Percentiles rank a stretch among this genome's conserved stretches.
phyloP scores from a whole-genome alignment of 2,888 invertebrate species.

The Spodoptera exigua region DNA sequence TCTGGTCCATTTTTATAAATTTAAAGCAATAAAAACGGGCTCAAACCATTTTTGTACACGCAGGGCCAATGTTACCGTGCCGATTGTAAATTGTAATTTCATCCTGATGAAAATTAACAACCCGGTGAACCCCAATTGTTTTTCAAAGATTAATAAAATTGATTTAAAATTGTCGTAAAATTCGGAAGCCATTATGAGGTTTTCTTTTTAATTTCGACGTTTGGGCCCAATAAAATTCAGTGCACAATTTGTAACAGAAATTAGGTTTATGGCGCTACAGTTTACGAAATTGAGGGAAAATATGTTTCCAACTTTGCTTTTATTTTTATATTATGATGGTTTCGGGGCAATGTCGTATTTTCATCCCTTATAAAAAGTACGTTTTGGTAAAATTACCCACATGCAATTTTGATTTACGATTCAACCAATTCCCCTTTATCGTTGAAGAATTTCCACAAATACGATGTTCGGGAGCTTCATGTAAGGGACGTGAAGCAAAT shows the following conservation, averaged over 20 bases:
- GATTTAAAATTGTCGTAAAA: slow-evolving; percentile 64
- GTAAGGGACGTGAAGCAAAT: slow-evolving; percentile 56
- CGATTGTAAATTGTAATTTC: slow-evolving; percentile 70
- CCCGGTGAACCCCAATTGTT: slow-evolving; percentile 48
- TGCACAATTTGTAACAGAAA: slow-evolving; percentile 11
- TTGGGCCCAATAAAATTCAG: slow-evolving; percentile 22
- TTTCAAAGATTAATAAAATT: slow-evolving; percentile 64
- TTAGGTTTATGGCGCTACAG: slow-evolving; percentile 8
- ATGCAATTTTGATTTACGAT: slow-evolving; percentile 55
- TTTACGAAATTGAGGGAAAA: slow-evolving; percentile 13
- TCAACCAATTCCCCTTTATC: slow-evolving; percentile 25
- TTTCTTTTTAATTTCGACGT: slow-evolving; percentile 37
- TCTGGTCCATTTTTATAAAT: slow-evolving; percentile 61
- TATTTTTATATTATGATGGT: slow-evolving; percentile 25
- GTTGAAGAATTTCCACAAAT: slow-evolving; percentile 42
- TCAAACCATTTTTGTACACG: slow-evolving; percentile 71
- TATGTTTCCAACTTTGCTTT: slow-evolving; percentile 8
- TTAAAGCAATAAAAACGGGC: slow-evolving; percentile 72
- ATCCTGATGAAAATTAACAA: slow-evolving; percentile 64
- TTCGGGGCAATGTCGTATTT: slow-evolving; percentile 28
- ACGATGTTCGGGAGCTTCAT: slow-evolving; percentile 44
- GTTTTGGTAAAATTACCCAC: slow-evolving; percentile 39
- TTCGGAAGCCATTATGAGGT: slow-evolving; percentile 37
- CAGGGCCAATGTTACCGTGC: slow-evolving; percentile 55
- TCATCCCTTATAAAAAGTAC: slow-evolving; percentile 46